Percentiles rank a stretch among this genome's conserved stretches.
Conservation (phyloP, 2,888 invertebrate genomes). For the Phengaris alcon region DNA sequence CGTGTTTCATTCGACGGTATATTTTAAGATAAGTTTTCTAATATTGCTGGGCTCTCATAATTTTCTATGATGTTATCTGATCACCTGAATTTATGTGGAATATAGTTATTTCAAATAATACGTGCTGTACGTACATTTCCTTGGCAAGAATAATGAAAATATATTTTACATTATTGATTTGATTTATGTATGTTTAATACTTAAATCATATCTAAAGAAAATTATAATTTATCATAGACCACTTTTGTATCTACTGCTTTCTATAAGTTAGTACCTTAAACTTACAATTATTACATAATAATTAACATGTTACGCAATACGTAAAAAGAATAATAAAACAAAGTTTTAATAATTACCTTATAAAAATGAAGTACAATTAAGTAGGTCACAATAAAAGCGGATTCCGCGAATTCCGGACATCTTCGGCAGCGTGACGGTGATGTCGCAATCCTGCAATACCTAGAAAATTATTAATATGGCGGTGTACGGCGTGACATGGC, state of each 20-base stretch:
- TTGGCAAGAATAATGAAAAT: background rate
- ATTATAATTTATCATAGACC: too few relatives aligned
- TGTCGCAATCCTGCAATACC: conserved; percentile 39
- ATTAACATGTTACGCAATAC: too few relatives aligned
- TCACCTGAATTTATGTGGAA: conserved; percentile 9
- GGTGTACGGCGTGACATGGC: conserved; percentile 52
- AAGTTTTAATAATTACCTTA: background rate
- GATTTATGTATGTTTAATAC: too few relatives aligned
- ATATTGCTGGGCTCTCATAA: conserved; percentile 5
- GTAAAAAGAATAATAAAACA: too few relatives aligned
- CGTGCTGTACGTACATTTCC: background rate
- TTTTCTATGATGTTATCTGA: background rate
- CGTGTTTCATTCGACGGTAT: conserved; percentile 22
- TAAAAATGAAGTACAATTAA: background rate
- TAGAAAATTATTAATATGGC: conserved; percentile 51
- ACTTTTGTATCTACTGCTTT: too few relatives aligned
- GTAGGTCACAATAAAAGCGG: conserved; percentile 21
- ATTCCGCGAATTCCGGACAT: conserved; percentile 33
- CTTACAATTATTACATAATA: too few relatives aligned
- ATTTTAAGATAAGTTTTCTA: conserved; percentile 17
- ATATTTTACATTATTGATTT: too few relatives aligned
- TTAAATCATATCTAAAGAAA: too few relatives aligned
- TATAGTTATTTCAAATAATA: background rate
- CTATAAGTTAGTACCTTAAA: too few relatives aligned
- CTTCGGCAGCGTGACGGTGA: conserved; percentile 35